A percentile compares a stretch with the other conserved stretches of the same genome.
Conservation (phyloP, 92 coral and sea anemone species). For the Zoanthus gigantus region DNA sequence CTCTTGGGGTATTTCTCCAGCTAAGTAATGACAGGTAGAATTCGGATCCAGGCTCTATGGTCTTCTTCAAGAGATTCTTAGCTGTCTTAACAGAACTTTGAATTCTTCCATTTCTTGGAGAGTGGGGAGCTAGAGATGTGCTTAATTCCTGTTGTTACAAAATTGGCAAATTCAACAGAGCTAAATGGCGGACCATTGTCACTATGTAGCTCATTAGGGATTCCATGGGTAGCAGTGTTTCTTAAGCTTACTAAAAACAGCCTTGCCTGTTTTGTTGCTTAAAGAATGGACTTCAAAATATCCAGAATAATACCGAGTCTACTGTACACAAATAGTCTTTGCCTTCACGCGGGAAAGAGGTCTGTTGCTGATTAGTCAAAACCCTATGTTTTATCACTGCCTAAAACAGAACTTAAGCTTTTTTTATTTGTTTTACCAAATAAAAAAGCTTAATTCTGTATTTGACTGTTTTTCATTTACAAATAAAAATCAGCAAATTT, state of each 20-base stretch:
- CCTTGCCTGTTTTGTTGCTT: background rate
- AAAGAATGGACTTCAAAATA: slow-evolving; percentile 1
- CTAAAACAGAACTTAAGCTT: too few relatives aligned
- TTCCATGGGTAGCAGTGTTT: slow-evolving; percentile 24
- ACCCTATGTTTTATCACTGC: background rate
- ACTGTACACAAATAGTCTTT: slow-evolving; percentile 17
- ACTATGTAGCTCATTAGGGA: background rate
- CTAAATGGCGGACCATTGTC: slow-evolving; percentile 6
- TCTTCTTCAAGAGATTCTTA: slow-evolving; percentile 13
- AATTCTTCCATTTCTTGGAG: slow-evolving; percentile 10
- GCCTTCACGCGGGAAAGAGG: background rate
- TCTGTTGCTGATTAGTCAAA: background rate
- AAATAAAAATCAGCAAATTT: too few relatives aligned
- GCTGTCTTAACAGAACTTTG: background rate
- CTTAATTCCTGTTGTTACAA: background rate
- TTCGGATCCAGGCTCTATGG: background rate
- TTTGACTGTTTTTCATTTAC: too few relatives aligned
- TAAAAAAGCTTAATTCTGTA: too few relatives aligned
- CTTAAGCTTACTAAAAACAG: background rate
- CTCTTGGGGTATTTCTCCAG: slow-evolving; percentile 15
- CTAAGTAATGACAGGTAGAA: background rate
- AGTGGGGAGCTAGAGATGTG: background rate
- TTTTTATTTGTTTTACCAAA: too few relatives aligned
- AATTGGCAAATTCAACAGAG: background rate
- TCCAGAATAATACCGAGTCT: background rate